Evolutionary conservation across 2,113 vertebrate species (phyloP), one percentile per base, ranked within the genome.

Genomic region (Platycercus adscitus): DNA sequence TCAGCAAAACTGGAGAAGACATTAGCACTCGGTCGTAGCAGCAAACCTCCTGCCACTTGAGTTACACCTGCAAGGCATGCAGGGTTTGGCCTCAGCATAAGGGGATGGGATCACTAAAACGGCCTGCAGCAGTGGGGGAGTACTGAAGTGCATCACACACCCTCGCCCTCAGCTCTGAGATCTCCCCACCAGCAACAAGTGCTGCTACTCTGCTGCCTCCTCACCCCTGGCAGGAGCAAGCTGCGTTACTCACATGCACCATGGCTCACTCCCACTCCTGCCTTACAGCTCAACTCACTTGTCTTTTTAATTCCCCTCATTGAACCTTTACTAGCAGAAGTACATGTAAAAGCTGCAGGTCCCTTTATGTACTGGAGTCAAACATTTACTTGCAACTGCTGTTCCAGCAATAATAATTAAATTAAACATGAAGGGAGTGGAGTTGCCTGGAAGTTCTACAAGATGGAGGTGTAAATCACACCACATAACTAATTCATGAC

Each of bases 311-410:
- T 93, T 86, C 80, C 88, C 88, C 70, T 47, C 4, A 0, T 3
- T 55, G 86, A 41, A 41, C 23, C 60, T 90, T 69, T 49, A 78
- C 5, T 3, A 87, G 88, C 65, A 95, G 82, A 82, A 87, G 31
- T 58, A 71, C 21, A 4, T 78, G 88, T 92, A 91, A 93, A 91
- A 89, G 8, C 78, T 92, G 50, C 73, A 43, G 55, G 69, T 93
- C 49, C 52, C 63, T 91, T 56, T 85, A 81, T 35, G 86, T 71
- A 37, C 68, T 21, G 23, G n/a, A 96, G 95, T 95, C 78, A 96
- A 97, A 97, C 81, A 96, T 96, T 96, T 92, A 95, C 86, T 95
- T 93, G 89, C 47, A 96, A 76, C 63, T 64, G 79, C 88, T 95
- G 88, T 85, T 97, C 53, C 75, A 78, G 86, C 91, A 79, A 70